Conservation (phyloP, 2,113 vertebrate genomes). For the Cettia cetti region DNA sequence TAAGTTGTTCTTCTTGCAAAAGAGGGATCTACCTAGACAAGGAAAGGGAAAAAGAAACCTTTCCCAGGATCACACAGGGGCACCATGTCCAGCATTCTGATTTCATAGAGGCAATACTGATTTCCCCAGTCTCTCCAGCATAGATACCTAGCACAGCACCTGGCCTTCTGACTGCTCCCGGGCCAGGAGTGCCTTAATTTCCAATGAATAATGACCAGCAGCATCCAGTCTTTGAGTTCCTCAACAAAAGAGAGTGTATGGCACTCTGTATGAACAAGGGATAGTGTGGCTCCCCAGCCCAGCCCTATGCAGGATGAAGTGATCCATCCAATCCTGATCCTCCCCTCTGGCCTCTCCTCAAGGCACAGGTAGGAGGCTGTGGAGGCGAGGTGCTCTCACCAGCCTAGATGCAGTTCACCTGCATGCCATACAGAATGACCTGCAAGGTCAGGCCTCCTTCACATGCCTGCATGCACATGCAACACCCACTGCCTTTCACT, state of each 20-base stretch:
- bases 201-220: background rate
- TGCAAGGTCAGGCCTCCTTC: background rate
- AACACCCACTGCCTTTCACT: background rate
- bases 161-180: background rate
- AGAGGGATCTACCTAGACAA: background rate
- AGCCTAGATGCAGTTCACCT: background rate
- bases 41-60: background rate
- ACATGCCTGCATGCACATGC: background rate
- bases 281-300: background rate
- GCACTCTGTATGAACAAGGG: background rate
- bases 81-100: background rate
- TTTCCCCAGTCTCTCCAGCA: background rate
- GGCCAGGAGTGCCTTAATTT: background rate
- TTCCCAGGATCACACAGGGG: rapidly evolving
- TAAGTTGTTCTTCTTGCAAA: background rate
- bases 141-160: background rate
- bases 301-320: background rate
- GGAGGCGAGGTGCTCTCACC: background rate
- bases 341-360: background rate
- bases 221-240: background rate
- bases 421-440: background rate
- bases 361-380: background rate
- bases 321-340: background rate
- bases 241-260: background rate
- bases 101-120: background rate